These are phyloP conservation scores for Tiaroga cobitis DNA, from an alignment of 2,797 vertebrate species.

Conservation along the genomic window DNA sequence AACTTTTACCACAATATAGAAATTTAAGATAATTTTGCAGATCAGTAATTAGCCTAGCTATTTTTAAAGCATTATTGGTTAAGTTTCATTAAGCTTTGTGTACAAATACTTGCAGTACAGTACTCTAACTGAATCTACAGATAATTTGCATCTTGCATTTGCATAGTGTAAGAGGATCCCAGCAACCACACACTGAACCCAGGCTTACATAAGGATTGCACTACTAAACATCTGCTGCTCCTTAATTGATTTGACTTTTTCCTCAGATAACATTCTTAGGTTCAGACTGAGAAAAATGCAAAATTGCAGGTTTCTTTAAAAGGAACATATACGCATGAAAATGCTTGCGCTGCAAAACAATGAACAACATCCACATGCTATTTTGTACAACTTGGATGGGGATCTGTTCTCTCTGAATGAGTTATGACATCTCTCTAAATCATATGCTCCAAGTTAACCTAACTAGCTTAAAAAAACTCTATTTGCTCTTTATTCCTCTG, in stretches of 20 bases:
- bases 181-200: not conserved
- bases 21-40: not conserved
- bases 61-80: not conserved
- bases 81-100: not conserved
- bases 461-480: not conserved
- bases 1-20: no score
- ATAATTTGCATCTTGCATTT: constrained; percentile 12
- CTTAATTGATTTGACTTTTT: not conserved
- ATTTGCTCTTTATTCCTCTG: not conserved
- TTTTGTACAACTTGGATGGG: not conserved
- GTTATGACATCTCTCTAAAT: not conserved
- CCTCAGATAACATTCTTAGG: not conserved
- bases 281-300: not conserved
- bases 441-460: not conserved
- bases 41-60: not conserved
- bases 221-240: not conserved
- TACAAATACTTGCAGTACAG: not conserved
- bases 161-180: not conserved
- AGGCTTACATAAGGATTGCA: not conserved
- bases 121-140: not conserved
- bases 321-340: not conserved
- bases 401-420: not conserved
- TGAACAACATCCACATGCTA: not conserved
- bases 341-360: not conserved
- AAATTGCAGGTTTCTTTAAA: not conserved